Conservation (phyloP, 2,888 invertebrate species). For the Drosophila monieri region DNA sequence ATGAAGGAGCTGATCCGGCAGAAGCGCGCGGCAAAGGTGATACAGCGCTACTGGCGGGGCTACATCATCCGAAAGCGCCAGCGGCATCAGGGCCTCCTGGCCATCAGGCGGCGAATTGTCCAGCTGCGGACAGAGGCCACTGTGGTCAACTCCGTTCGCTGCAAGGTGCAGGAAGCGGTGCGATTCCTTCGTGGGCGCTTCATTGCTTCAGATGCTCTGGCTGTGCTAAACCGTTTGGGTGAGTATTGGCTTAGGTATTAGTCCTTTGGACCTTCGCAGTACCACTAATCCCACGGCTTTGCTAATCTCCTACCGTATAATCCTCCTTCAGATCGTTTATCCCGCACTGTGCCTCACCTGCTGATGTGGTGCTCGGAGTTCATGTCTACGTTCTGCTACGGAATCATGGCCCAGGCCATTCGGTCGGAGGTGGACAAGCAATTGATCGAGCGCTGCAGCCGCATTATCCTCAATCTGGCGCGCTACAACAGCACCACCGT, state of each 20-base stretch:
- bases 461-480: constrained; percentile 88
- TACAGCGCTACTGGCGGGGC: constrained; percentile 87
- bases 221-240: constrained; percentile 81
- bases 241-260: constrained; percentile 21
- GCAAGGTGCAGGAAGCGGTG: constrained; percentile 79
- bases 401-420: constrained; percentile 84
- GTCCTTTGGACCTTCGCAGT: neutral
- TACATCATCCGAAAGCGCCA: constrained; percentile 82
- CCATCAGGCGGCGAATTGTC: constrained; percentile 75
- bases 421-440: constrained; percentile 84
- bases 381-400: constrained; percentile 83
- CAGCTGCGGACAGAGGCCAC: constrained; percentile 66
- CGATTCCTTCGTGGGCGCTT: constrained; percentile 80
- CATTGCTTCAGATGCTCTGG: constrained; percentile 77
- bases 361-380: constrained; percentile 82
- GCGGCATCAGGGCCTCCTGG: constrained; percentile 64
- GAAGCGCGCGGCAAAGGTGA: constrained; percentile 86
- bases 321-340: constrained; percentile 78
- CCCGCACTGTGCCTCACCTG: constrained; percentile 83
- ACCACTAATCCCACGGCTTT: neutral
- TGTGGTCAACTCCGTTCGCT: constrained; percentile 73
- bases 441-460: constrained; percentile 83
- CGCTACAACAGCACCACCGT: constrained; percentile 87
- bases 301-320: neutral
- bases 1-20: constrained; percentile 83